phyloP scores from a whole-genome alignment of 2,113 vertebrate species.

The Lontra canadensis region DNA sequence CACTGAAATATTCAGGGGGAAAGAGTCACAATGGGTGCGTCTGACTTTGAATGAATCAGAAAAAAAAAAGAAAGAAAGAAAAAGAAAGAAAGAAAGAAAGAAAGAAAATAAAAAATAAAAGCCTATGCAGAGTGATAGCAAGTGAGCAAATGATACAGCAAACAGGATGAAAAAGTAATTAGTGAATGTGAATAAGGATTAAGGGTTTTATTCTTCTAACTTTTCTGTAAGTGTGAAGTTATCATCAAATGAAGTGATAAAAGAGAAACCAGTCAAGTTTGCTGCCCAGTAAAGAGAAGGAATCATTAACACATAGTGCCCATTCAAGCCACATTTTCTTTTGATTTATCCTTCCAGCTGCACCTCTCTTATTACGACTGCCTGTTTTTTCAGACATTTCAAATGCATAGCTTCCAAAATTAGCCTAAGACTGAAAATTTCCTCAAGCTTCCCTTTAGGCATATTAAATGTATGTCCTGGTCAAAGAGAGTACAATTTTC shows the following conservation, averaged over 20 bases:
- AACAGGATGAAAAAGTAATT: not conserved
- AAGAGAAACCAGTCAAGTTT: not conserved
- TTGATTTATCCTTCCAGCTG: not conserved
- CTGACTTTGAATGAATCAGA: not conserved
- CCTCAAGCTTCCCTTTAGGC: not conserved
- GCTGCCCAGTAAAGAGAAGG: not conserved
- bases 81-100: not conserved
- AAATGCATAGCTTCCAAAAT: conserved; percentile 16
- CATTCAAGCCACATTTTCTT: not conserved
- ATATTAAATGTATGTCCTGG: not conserved
- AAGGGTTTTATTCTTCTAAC: not conserved
- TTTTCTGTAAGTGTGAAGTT: conserved; percentile 10
- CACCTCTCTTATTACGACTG: not conserved
- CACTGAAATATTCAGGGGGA: not conserved
- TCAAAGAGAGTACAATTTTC: conserved; percentile 35
- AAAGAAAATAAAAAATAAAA: not conserved
- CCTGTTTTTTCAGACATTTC: not conserved
- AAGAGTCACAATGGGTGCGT: not conserved
- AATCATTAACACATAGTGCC: not conserved
- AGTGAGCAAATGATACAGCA: not conserved
- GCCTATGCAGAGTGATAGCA: not conserved
- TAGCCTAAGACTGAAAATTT: not conserved
- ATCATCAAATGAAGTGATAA: not conserved
- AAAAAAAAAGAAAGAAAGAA: not conserved
- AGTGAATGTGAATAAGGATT: not conserved